These are phyloP conservation scores for Pygoscelis antarcticus DNA, from an alignment of 2,113 vertebrate species.

Conservation along the genomic window DNA sequence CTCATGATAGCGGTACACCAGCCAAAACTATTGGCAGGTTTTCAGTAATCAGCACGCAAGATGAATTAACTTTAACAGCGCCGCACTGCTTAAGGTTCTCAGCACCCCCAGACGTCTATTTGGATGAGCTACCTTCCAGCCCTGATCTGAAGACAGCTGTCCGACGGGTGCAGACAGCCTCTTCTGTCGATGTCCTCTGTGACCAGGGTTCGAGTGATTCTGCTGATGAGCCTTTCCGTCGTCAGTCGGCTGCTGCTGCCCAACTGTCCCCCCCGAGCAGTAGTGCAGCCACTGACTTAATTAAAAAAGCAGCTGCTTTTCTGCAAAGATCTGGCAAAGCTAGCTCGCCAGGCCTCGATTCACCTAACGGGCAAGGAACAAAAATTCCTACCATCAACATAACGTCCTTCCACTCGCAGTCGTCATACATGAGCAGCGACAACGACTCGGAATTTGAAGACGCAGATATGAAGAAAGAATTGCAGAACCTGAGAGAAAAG, in stretches of 20 bases:
- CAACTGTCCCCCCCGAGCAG: conserved; percentile 71
- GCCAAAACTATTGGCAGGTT: conserved; percentile 92
- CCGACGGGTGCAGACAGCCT: conserved; percentile 80
- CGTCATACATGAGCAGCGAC: conserved; percentile 93
- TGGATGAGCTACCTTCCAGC: conserved; percentile 84
- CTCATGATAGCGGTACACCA: conserved; percentile 56
- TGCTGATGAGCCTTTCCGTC: conserved; percentile 82
- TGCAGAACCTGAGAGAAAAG: conserved; percentile 94
- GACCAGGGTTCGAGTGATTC: conserved; percentile 90
- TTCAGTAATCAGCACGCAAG: conserved; percentile 89
- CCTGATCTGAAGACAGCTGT: conserved; percentile 77
- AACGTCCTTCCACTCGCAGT: conserved; percentile 84
- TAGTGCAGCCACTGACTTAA: conserved; percentile 82
- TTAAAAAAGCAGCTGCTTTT: conserved; percentile 90
- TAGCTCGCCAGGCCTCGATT: conserved; percentile 82
- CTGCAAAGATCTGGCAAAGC: conserved; percentile 87
- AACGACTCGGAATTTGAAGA: conserved; percentile 98
- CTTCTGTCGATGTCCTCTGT: conserved; percentile 76
- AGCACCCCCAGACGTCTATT: conserved; percentile 90
- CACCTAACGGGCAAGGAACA: conserved; percentile 75
- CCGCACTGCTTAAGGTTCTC: conserved; percentile 88
- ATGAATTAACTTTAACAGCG: conserved; percentile 83
- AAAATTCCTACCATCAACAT: conserved; percentile 84
- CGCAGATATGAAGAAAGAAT: conserved; percentile 89
- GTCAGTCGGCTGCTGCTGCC: conserved; percentile 69